phyloP scores from a whole-genome alignment of 2,888 invertebrate species.

The Urechis unicinctus region DNA sequence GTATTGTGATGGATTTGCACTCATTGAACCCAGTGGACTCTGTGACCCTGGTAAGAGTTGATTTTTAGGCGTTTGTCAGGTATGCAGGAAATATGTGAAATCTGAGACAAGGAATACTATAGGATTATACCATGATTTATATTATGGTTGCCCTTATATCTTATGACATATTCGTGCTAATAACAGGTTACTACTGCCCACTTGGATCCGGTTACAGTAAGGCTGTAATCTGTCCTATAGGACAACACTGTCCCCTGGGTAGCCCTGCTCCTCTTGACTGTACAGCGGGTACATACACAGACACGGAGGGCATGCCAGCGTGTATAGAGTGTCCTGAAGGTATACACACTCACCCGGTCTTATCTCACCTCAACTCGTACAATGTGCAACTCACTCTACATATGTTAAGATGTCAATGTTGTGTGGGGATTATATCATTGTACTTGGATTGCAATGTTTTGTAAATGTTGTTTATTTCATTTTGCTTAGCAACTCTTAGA shows the following conservation, averaged over 20 bases:
- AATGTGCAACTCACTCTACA: too few relatives aligned
- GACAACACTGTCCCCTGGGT: conserved; percentile 38
- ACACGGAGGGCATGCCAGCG: conserved; percentile 26
- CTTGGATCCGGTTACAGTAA: conserved; percentile 36
- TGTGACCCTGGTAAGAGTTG: conserved; percentile 34
- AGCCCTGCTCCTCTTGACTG: conserved; percentile 35
- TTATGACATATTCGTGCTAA: background rate
- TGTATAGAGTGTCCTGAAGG: conserved; percentile 41
- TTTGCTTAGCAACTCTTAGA: too few relatives aligned
- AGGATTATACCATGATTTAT: too few relatives aligned
- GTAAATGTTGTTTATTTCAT: too few relatives aligned
- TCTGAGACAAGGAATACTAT: too few relatives aligned
- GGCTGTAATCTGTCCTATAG: conserved; percentile 38
- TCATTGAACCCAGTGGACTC: conserved; percentile 33
- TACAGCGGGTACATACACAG: conserved; percentile 34
- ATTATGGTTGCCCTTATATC: too few relatives aligned
- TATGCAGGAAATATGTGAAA: background rate
- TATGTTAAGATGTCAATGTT: too few relatives aligned
- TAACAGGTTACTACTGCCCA: conserved; percentile 44
- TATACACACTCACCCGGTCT: conserved; percentile 11
- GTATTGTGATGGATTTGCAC: conserved; percentile 38
- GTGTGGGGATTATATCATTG: too few relatives aligned
- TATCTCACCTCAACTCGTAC: too few relatives aligned
- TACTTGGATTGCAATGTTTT: too few relatives aligned
- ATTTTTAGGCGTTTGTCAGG: too few relatives aligned